These are phyloP conservation scores for Ceratina calcarata DNA, from an alignment of 1,140 invertebrate species.

Conservation along the genomic window DNA sequence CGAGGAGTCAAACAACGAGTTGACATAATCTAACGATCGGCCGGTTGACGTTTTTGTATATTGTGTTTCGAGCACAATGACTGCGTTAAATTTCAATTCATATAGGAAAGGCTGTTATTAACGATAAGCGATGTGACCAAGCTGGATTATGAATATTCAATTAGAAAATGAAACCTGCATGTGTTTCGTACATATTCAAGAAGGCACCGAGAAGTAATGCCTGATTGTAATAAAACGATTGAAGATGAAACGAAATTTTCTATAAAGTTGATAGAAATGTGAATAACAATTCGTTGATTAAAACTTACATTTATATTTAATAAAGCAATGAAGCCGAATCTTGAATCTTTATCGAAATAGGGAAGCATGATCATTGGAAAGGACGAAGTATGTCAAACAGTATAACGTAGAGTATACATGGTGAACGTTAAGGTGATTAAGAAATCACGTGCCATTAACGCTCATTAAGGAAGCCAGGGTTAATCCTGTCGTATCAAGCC, in stretches of 20 bases:
- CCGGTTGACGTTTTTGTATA: neutral
- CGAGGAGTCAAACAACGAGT: neutral
- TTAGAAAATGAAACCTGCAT: neutral
- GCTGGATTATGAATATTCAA: constrained; percentile 17
- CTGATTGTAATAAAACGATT: neutral
- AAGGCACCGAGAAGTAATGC: neutral
- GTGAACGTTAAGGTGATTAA: constrained; percentile 53
- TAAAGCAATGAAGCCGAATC: too few relatives aligned
- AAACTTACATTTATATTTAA: too few relatives aligned
- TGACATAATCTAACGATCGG: neutral
- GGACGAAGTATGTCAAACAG: constrained; percentile 13
- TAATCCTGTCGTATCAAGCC: constrained; percentile 35
- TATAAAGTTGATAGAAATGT: too few relatives aligned
- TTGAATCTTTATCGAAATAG: too few relatives aligned
- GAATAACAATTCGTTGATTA: too few relatives aligned
- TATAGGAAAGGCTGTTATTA: neutral
- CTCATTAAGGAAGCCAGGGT: constrained; percentile 49
- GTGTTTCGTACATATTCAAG: neutral
- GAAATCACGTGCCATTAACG: constrained; percentile 58
- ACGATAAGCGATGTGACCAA: neutral
- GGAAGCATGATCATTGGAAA: too few relatives aligned
- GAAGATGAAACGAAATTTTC: neutral
- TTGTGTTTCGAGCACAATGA: neutral
- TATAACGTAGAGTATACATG: constrained; percentile 19
- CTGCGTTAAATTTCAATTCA: neutral